Evolutionary conservation across 2,888 invertebrate genomes (phyloP).

Genomic region (Steinernema carpocapsae): DNA sequence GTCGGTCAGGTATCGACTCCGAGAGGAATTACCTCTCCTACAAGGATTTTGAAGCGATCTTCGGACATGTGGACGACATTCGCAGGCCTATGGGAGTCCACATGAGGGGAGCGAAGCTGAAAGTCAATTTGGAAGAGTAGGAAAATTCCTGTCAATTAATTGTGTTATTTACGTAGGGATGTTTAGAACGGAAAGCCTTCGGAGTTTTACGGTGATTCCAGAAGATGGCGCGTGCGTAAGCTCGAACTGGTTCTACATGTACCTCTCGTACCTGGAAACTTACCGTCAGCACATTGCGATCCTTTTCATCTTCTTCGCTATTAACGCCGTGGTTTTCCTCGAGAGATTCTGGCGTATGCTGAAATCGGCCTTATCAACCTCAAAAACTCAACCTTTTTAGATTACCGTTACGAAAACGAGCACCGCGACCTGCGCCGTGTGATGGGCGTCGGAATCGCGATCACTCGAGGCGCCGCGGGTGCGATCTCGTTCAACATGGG

Average conservation of each 20-base stretch:
- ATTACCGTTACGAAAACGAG: slow-evolving; percentile 94
- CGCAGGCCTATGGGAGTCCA: slow-evolving; percentile 66
- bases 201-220: slow-evolving; percentile 63
- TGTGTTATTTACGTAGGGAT: neutral
- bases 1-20: slow-evolving; percentile 52
- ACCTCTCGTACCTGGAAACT: slow-evolving; percentile 84
- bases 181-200: slow-evolving; percentile 64
- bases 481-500: slow-evolving; percentile 93
- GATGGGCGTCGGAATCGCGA: slow-evolving; percentile 95
- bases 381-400: slow-evolving; percentile 70
- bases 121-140: slow-evolving; percentile 61
- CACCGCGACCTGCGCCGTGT: slow-evolving; percentile 92
- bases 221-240: slow-evolving; percentile 38
- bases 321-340: slow-evolving; percentile 88
- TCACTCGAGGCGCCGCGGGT: slow-evolving; percentile 88
- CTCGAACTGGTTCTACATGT: slow-evolving; percentile 44
- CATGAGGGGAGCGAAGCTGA: slow-evolving; percentile 59
- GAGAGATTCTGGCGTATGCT: slow-evolving; percentile 88
- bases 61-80: slow-evolving; percentile 56
- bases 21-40: slow-evolving; percentile 53
- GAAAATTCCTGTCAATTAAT: slow-evolving; percentile 23
- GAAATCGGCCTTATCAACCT: too few relatives aligned
- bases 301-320: slow-evolving; percentile 89
- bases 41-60: slow-evolving; percentile 65
- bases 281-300: slow-evolving; percentile 95